Conservation (phyloP, 2,797 vertebrate genomes). For the Acanthiza pusilla region DNA sequence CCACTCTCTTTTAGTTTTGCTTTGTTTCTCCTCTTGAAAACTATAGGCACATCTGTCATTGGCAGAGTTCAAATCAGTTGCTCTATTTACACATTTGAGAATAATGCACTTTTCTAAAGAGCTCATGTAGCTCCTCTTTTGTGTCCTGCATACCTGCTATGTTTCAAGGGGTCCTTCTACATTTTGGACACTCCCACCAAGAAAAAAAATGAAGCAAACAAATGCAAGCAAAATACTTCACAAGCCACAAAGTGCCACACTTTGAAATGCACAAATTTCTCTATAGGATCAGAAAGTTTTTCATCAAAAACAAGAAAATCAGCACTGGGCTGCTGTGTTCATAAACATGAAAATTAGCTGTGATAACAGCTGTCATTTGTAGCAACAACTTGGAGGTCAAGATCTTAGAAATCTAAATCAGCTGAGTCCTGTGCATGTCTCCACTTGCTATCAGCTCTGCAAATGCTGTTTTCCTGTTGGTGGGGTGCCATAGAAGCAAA, state of each 20-base stretch:
- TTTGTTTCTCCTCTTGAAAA: neutral
- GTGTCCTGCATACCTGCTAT: neutral
- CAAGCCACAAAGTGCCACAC: neutral
- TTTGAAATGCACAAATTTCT: neutral
- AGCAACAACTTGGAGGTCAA: neutral
- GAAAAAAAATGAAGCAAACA: neutral
- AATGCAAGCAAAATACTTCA: neutral
- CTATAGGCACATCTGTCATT: neutral
- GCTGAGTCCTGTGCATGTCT: neutral
- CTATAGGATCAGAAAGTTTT: neutral
- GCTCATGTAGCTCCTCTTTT: neutral
- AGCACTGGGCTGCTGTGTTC: neutral
- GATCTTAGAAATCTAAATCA: neutral
- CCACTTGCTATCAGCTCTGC: neutral
- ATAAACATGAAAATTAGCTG: neutral
- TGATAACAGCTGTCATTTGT: neutral
- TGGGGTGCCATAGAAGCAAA: neutral
- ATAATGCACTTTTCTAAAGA: neutral
- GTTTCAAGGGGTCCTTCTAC: neutral
- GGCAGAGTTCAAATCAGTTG: neutral
- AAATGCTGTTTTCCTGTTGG: neutral
- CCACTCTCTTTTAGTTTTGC: neutral
- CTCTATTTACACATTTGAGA: neutral
- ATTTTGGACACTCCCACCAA: neutral
- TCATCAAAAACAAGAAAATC: neutral